These are phyloP conservation scores for Aquatica leii DNA, from an alignment of 2,888 invertebrate species.

Conservation along the genomic window DNA sequence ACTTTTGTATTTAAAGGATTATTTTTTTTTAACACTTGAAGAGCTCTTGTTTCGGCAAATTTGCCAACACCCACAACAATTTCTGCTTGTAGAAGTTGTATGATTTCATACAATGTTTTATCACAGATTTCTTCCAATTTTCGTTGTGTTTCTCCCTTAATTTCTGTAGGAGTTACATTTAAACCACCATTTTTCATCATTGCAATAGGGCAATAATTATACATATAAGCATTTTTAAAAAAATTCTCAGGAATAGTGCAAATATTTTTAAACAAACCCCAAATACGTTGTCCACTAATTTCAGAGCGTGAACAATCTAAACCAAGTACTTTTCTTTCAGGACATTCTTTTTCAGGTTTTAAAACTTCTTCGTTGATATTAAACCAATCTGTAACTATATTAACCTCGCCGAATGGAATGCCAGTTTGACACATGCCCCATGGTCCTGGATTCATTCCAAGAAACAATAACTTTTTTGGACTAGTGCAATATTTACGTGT, in stretches of 20 bases:
- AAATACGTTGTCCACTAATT: slow-evolving; percentile 81
- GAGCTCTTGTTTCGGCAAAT: slow-evolving; percentile 76
- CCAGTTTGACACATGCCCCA: slow-evolving; percentile 97
- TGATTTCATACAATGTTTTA: slow-evolving; percentile 70
- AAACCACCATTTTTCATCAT: slow-evolving; percentile 79
- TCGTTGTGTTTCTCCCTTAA: slow-evolving; percentile 70
- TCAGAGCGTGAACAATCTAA: slow-evolving; percentile 75
- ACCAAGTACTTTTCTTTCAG: slow-evolving; percentile 76
- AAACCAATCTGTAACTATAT: slow-evolving; percentile 79
- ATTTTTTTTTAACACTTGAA: slow-evolving; percentile 62
- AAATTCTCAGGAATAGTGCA: slow-evolving; percentile 79
- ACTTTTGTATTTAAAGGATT: slow-evolving; percentile 60
- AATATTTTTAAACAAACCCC: slow-evolving; percentile 76
- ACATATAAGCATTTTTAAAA: slow-evolving; percentile 80
- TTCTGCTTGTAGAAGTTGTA: slow-evolving; percentile 75
- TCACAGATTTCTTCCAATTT: slow-evolving; percentile 69
- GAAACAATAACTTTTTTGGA: slow-evolving; percentile 77
- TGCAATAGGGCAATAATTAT: slow-evolving; percentile 90
- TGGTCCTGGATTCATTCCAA: slow-evolving; percentile 97
- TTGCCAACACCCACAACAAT: slow-evolving; percentile 82
- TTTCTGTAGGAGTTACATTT: slow-evolving; percentile 87
- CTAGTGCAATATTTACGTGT: slow-evolving; percentile 74
- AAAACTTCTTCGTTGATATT: slow-evolving; percentile 73
- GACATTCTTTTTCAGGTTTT: slow-evolving; percentile 75
- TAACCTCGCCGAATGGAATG: slow-evolving; percentile 90